phyloP scores from a whole-genome alignment of 2,797 vertebrate genomes.

The Xiphophorus birchmanni region DNA sequence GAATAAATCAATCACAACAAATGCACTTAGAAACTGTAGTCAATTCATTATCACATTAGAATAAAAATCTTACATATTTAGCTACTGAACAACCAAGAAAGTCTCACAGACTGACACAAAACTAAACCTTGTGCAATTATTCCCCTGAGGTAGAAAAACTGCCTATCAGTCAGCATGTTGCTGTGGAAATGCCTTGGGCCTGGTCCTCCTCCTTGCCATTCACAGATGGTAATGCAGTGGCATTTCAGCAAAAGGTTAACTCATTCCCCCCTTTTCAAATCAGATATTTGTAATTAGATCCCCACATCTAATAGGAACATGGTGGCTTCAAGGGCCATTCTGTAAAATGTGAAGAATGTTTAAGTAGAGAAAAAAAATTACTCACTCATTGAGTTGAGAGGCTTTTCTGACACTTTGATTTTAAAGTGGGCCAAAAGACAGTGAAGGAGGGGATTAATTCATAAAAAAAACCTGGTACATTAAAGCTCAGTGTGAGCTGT shows the following conservation, averaged over 20 bases:
- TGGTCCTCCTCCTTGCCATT: conserved; percentile 64
- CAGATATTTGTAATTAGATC: conserved; percentile 78
- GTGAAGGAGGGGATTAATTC: conserved; percentile 20
- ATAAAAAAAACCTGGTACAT: conserved; percentile 4
- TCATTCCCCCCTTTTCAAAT: conserved; percentile 67
- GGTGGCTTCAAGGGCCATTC: conserved; percentile 56
- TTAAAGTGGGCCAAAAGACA: conserved; percentile 24
- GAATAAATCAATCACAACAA: conserved; percentile 4
- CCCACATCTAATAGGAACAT: conserved; percentile 59
- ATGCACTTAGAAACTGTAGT: not conserved
- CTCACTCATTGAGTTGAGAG: conserved; percentile 42
- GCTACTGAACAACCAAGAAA: conserved; percentile 38
- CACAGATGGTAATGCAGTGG: conserved; percentile 70
- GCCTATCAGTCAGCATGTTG: conserved; percentile 65
- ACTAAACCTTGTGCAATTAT: conserved; percentile 23
- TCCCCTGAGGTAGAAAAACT: conserved; percentile 60
- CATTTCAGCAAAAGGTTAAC: conserved; percentile 79
- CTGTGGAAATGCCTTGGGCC: conserved; percentile 60
- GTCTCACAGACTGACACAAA: conserved; percentile 26
- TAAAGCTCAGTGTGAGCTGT: conserved; percentile 8
- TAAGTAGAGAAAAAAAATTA: conserved; percentile 57
- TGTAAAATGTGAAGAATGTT: conserved; percentile 60
- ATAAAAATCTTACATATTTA: conserved; percentile 19
- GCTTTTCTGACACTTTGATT: conserved; percentile 36
- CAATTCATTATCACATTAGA: conserved; percentile 12